phyloP scores from a whole-genome alignment of 1,140 invertebrate species.

The Drosophila eugracilis region DNA sequence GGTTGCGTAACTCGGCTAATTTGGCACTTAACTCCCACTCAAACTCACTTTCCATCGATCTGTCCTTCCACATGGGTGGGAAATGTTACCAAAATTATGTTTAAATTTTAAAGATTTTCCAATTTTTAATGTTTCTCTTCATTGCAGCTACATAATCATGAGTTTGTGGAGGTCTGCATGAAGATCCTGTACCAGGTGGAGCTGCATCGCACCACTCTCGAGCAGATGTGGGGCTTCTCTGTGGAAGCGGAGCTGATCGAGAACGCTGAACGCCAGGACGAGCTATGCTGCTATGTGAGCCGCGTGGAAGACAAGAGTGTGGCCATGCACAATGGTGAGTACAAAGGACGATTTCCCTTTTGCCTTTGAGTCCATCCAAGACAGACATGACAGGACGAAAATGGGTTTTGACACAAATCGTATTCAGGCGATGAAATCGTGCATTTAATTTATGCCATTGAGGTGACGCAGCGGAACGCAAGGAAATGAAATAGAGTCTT shows the following conservation, averaged over 20 bases:
- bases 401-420: conserved; percentile 43
- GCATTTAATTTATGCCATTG: conserved; percentile 53
- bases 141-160: conserved; percentile 95
- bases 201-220: conserved; percentile 93
- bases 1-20: conserved; percentile 54
- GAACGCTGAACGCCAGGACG: conserved; percentile 97
- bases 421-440: conserved; percentile 48
- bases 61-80: neutral
- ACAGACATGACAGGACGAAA: conserved; percentile 37
- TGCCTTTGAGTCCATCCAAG: conserved; percentile 1
- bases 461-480: conserved; percentile 43
- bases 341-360: conserved; percentile 14
- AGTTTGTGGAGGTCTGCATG: conserved; percentile 97
- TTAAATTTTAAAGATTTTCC: neutral
- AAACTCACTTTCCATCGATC: conserved; percentile 36
- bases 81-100: neutral
- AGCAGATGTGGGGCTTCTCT: conserved; percentile 99
- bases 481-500: conserved; percentile 47
- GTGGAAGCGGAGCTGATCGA: conserved; percentile 98
- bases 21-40: conserved; percentile 46
- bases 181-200: conserved; percentile 99
- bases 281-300: conserved; percentile 98
- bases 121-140: neutral
- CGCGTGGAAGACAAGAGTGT: conserved; percentile 97
- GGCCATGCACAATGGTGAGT: conserved; percentile 96